These are phyloP conservation scores for Mormyrus proboscirostris DNA, from an alignment of 2,797 vertebrate species.

Conservation along the genomic window DNA sequence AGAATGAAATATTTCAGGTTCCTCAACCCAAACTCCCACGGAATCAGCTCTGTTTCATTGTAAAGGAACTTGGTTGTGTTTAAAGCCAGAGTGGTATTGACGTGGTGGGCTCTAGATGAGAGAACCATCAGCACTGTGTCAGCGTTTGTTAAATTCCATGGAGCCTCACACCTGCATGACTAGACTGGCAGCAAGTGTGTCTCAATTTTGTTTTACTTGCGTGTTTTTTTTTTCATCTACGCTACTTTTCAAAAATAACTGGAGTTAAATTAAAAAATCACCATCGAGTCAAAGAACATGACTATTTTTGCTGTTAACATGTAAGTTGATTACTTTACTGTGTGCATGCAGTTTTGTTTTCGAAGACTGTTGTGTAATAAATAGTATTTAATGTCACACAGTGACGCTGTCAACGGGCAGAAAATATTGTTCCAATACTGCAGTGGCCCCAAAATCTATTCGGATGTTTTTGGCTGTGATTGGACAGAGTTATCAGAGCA, in stretches of 20 bases:
- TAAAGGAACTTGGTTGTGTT: constrained; percentile 58
- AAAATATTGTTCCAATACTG: not conserved
- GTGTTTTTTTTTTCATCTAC: not conserved
- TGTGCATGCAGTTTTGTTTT: not conserved
- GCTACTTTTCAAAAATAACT: not conserved
- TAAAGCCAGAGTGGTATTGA: constrained; percentile 57
- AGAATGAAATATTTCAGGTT: constrained; percentile 55
- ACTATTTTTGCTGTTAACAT: not conserved
- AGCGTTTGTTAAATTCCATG: not conserved
- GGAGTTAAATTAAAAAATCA: not conserved
- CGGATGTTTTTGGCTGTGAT: not conserved
- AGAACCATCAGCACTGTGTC: not conserved
- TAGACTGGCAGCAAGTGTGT: not conserved
- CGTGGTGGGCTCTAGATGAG: constrained; percentile 48
- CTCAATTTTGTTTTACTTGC: not conserved
- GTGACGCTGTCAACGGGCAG: not conserved
- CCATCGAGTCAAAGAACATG: not conserved
- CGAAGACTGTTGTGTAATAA: not conserved
- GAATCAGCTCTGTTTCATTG: constrained; percentile 49
- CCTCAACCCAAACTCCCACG: constrained; percentile 53
- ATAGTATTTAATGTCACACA: not conserved
- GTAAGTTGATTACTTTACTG: not conserved
- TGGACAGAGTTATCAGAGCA: not conserved
- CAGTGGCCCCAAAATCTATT: not conserved
- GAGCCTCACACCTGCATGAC: not conserved